A percentile compares a stretch with the other conserved stretches of the same genome.
Evolutionary conservation across 2,888 invertebrate genomes (phyloP).

Genomic region (Acheta domesticus): DNA sequence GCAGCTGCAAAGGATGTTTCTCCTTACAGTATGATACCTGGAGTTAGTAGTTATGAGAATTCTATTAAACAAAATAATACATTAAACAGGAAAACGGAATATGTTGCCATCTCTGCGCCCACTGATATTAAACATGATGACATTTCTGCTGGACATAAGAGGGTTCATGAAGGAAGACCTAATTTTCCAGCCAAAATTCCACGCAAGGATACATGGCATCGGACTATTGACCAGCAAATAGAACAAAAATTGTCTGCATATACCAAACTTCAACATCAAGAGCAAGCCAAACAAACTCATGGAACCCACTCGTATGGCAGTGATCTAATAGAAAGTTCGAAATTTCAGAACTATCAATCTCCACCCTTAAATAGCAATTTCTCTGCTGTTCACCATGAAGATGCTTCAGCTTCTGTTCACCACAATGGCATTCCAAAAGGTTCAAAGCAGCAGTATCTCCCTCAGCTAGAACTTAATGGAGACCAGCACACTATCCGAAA

Average conservation of each 20-base stretch:
- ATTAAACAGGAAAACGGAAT: neutral
- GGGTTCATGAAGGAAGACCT: constrained; percentile 26
- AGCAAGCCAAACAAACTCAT: constrained; percentile 39
- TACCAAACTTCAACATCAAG: constrained; percentile 37
- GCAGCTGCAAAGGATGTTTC: neutral
- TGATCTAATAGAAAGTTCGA: neutral
- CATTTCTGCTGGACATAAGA: constrained; percentile 28
- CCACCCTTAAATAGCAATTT: neutral
- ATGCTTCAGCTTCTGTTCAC: neutral
- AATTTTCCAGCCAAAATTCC: constrained; percentile 47
- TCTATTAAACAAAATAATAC: neutral
- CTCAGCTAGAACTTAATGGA: neutral
- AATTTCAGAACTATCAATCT: neutral
- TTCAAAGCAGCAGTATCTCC: neutral
- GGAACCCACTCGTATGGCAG: neutral
- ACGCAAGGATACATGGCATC: constrained; percentile 53
- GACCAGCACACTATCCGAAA: neutral
- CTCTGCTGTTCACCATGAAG: neutral
- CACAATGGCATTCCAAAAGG: neutral
- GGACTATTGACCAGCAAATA: constrained; percentile 55
- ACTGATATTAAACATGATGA: neutral
- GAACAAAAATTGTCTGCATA: constrained; percentile 53
- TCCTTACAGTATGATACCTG: constrained; percentile 37
- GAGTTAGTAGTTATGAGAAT: constrained; percentile 32
- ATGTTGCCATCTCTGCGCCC: neutral